phyloP scores from a whole-genome alignment of 1,140 invertebrate genomes.

The Drosophila dunni region DNA sequence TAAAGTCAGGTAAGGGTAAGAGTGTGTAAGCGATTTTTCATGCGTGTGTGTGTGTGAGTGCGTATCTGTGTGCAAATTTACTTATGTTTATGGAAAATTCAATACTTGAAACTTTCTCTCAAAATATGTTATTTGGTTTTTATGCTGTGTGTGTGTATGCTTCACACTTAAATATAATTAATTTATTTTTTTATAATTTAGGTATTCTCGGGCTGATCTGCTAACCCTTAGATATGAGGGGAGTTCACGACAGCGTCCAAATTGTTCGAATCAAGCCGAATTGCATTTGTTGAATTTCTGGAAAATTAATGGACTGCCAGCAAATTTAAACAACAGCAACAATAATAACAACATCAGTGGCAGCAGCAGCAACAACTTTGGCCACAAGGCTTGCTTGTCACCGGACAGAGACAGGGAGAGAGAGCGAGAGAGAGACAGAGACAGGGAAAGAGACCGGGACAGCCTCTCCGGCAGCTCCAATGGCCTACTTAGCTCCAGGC shows the following conservation, averaged over 20 bases:
- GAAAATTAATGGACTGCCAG: conserved; percentile 47
- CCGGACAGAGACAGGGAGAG: conserved; percentile 33
- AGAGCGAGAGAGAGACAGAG: too few species aligned
- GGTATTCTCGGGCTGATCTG: conserved; percentile 65
- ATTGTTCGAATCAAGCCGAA: conserved; percentile 55
- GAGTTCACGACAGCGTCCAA: conserved; percentile 58
- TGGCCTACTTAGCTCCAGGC: conserved; percentile 58
- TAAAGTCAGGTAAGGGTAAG: conserved; percentile 28
- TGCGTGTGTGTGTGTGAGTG: too few species aligned
- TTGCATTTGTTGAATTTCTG: conserved; percentile 69
- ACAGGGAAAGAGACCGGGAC: too few species aligned
- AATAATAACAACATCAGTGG: conserved; percentile 16
- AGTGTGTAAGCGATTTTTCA: too few species aligned
- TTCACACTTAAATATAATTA: neutral
- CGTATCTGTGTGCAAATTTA: neutral
- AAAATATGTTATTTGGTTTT: too few species aligned
- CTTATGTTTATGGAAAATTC: neutral
- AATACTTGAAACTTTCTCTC: too few species aligned
- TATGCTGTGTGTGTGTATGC: too few species aligned
- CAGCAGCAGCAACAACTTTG: conserved; percentile 28
- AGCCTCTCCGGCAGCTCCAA: conserved; percentile 43
- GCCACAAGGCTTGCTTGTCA: conserved; percentile 46
- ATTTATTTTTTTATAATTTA: conserved; percentile 12
- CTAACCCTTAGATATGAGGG: conserved; percentile 67
- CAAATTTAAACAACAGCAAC: conserved; percentile 12